Evolutionary conservation across 2,888 invertebrate genomes (phyloP), one percentile per base, ranked within the genome.

Genomic region (Sisyra terminalis): DNA sequence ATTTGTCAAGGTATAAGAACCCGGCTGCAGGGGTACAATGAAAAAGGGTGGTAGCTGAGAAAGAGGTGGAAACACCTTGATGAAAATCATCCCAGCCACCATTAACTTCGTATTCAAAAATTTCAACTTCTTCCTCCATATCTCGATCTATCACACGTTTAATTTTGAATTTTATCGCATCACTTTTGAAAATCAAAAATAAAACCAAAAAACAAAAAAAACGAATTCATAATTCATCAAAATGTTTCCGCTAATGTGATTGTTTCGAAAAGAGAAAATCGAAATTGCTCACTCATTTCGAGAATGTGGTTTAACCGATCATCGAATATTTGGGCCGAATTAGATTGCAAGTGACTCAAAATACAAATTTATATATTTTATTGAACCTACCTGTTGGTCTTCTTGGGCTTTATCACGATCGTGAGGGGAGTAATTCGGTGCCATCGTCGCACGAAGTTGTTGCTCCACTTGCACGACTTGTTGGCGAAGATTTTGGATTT

Each of bases 361-460:
- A 24, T 24, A 24, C 24, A 7, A 24, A 24, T 3, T 24, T 24
- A 24, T 5, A 7, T 24, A 24, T 24, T 7, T 32, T 3, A n/a
- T 32, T 32, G 18, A 48, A 59, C 82, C 73, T 83, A 90, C 90
- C 83, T 88, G 86, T 71, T 88, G 88, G 58, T 87, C 86, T 57
- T 75, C 71, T 50, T 76, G 67, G 51, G 85, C 85, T 53, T 77
- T 78, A 54, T 87, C 86, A 53, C 83, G 74, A 61, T 89, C 86
- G 53, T 80, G 77, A 47, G 86, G 81, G 58, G 79, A 70, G 65
- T 86, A 84, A 52, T 82, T 80, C 46, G 89, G 87, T 56, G 84
- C 83, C 61, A 84, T 74, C 39, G 84, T 79, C 46, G 78, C 72
- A 47, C 90, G 75, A 57, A 92, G 69, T 59, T 84, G 83, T 61